Percentiles rank a stretch among this genome's conserved stretches.
Conservation (phyloP, 2,113 vertebrate genomes). For the Lates calcarifer region DNA sequence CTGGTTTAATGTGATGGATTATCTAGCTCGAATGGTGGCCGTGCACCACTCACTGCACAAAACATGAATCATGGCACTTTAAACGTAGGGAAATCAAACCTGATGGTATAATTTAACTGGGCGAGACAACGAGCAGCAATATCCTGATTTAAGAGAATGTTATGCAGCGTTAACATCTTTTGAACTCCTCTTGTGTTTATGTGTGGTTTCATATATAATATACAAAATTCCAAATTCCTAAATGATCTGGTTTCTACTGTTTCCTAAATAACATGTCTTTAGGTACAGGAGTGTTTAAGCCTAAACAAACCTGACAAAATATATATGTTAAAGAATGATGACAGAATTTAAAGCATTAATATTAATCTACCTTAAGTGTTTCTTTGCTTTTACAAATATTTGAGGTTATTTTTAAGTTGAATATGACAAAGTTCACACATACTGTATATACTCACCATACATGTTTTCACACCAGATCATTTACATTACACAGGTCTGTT, state of each 20-base stretch:
- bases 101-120: neutral
- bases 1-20: constrained; percentile 30
- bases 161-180: neutral
- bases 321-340: neutral
- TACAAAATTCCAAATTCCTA: constrained; percentile 29
- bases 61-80: neutral
- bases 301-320: constrained; percentile 42
- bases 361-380: neutral
- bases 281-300: constrained; percentile 11
- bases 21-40: neutral
- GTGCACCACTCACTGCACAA: constrained; percentile 14
- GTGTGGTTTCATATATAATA: constrained; percentile 19
- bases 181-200: neutral
- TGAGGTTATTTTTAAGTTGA: neutral
- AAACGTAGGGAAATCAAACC: constrained; percentile 4
- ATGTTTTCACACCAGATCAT: constrained; percentile 33
- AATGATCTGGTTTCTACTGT: constrained; percentile 31
- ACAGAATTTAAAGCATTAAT: constrained; percentile 14
- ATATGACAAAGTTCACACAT: neutral
- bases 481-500: constrained; percentile 47
- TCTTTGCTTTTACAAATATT: neutral
- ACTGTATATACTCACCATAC: no score
- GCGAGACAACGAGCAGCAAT: neutral
- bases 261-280: constrained; percentile 18
- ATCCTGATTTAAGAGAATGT: neutral